Percentiles rank a stretch among this genome's conserved stretches.
phyloP scores from a whole-genome alignment of 2,888 invertebrate genomes.

The Lamellibrachia columna region DNA sequence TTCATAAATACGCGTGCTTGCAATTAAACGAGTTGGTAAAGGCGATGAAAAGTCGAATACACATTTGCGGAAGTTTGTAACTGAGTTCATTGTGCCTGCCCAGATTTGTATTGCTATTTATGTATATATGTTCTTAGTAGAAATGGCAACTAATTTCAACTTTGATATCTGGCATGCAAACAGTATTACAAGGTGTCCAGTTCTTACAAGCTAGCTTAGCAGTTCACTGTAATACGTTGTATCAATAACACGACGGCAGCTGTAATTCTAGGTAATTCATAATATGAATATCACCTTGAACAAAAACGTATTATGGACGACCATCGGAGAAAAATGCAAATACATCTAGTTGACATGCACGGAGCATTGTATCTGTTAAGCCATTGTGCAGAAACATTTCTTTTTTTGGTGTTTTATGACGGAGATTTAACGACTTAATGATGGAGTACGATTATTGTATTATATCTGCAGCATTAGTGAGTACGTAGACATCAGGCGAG shows the following conservation, averaged over 20 bases:
- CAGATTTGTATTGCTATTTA: too few species aligned
- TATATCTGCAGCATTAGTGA: neutral
- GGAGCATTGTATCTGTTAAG: neutral
- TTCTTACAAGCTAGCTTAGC: neutral
- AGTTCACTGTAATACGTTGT: neutral
- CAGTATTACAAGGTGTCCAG: neutral
- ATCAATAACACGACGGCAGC: neutral
- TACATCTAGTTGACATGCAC: neutral
- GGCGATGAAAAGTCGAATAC: too few species aligned
- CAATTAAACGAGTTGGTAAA: too few species aligned
- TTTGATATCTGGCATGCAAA: too few species aligned
- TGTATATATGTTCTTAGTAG: too few species aligned
- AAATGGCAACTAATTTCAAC: too few species aligned
- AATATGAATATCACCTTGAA: neutral
- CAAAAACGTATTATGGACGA: neutral
- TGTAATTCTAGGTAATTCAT: neutral
- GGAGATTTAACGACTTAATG: too few species aligned
- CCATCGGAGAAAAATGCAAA: neutral
- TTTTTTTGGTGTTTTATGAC: too few species aligned
- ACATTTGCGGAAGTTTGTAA: too few species aligned
- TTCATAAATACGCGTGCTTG: too few species aligned
- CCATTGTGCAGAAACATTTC: neutral
- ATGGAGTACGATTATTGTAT: neutral
- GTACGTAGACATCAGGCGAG: neutral
- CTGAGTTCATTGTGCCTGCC: too few species aligned